phyloP scores from a whole-genome alignment of 1,140 invertebrate species.

The Heliconius congener region DNA sequence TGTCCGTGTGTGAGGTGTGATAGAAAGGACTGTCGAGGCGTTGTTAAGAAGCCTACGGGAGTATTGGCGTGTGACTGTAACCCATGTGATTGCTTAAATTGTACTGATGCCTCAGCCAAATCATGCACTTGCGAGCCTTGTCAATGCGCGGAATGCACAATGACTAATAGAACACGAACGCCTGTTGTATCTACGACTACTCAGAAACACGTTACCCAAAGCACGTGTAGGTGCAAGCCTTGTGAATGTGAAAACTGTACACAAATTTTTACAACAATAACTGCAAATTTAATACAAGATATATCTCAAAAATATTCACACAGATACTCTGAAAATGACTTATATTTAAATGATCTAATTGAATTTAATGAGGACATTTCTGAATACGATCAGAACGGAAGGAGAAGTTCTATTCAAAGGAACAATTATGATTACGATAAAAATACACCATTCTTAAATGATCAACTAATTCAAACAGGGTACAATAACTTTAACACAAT shows the following conservation, averaged over 20 bases:
- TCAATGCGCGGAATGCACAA: conserved; percentile 49
- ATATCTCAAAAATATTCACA: conserved; percentile 43
- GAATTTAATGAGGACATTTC: conserved; percentile 39
- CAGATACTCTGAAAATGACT: conserved; percentile 46
- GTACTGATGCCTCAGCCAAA: conserved; percentile 36
- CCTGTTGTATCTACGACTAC: background rate
- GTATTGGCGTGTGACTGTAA: conserved; percentile 45
- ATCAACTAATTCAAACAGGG: background rate
- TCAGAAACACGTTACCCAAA: background rate
- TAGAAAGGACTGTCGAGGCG: conserved; percentile 45
- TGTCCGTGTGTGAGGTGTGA: conserved; percentile 49
- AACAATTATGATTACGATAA: conserved; percentile 52
- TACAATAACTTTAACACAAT: conserved; percentile 26
- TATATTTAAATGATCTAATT: conserved; percentile 46
- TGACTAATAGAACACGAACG: background rate
- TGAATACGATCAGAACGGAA: conserved; percentile 42
- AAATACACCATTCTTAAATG: conserved; percentile 28
- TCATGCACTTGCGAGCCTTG: conserved; percentile 51
- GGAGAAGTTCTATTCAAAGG: conserved; percentile 41
- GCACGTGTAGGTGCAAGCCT: conserved; percentile 50
- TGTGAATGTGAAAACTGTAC: conserved; percentile 58
- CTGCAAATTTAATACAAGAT: conserved; percentile 44
- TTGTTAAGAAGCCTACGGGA: conserved; percentile 31
- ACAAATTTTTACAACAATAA: conserved; percentile 36
- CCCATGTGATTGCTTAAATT: conserved; percentile 51